Base-by-base conservation (phyloP, 2,888 invertebrate genomes). In the Troilus luridus region DNA sequence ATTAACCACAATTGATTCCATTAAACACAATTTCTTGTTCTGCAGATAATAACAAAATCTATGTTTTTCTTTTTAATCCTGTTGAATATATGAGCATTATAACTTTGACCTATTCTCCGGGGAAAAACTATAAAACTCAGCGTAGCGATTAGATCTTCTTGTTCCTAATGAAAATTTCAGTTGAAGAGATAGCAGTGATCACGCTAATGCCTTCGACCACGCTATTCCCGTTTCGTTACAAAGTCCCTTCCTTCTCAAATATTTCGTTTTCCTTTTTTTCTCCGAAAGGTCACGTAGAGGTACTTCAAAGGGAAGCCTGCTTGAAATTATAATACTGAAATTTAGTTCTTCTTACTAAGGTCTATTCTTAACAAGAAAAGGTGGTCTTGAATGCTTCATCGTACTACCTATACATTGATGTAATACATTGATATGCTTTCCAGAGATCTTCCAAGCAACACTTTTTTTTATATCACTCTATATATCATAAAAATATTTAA, bases 141-240 rank as follows among this genome's bases (percentile, higher is more conserved):
- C 72, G 41, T 17, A 77, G 72, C 72, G 72, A 77, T 77, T 77
- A 77, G 72, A 77, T 77, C 72, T 77, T 77, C 72, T 77, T 77
- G 72, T 77, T 77, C 27, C 72, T 77, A 77, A 77, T 77, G 72
- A 77, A 77, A 77, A 77, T 77, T 77, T 77, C 72, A 77, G 72
- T 77, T 17, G 14, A 41, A 77, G 19, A 77, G 72, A 77, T 77
- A 77, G 72, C 27, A 77, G 8, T 41, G 27, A n/a, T 41, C 72
- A 77, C 72, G 72, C 72, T 77, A 77, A 17, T 41, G 17, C 8
- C 27, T 27, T 77, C 72, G 24, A 77, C 41, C 72, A 77, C 72
- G 72, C 72, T 77, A 77, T 41, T 41, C 72, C 41, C 19, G 17
- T 27, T 77, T 14, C 24, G 27, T 77, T 77, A 14, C 11, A 17